Conservation (phyloP, 1,140 invertebrate genomes). For the Brachionus sp. region DNA sequence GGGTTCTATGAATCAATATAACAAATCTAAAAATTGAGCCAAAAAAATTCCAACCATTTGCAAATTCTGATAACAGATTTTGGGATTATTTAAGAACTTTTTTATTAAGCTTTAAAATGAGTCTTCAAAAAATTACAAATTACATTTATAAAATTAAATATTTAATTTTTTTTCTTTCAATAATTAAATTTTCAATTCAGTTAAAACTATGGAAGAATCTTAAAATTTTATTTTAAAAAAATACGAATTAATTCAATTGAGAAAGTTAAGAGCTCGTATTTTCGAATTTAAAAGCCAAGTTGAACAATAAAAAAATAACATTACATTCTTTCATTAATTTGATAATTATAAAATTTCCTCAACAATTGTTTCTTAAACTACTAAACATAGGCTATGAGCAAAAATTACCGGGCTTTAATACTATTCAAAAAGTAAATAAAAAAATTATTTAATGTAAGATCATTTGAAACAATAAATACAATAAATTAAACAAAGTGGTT, state of each 20-base stretch:
- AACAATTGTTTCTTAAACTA: neutral
- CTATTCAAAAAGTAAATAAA: neutral
- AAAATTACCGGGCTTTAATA: neutral
- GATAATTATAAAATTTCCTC: neutral
- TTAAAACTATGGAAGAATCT: neutral
- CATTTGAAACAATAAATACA: constrained; percentile 4
- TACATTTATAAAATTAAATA: too few relatives aligned
- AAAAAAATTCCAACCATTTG: too few relatives aligned
- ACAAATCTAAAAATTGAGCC: too few relatives aligned
- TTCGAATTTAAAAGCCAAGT: neutral
- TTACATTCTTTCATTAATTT: neutral
- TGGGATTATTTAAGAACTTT: too few relatives aligned
- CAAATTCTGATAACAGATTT: too few relatives aligned
- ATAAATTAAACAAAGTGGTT: neutral
- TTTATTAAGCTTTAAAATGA: too few relatives aligned
- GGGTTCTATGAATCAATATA: too few relatives aligned
- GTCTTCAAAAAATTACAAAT: too few relatives aligned
- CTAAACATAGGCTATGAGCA: neutral
- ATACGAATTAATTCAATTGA: neutral
- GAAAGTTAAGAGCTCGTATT: neutral
- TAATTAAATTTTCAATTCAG: too few relatives aligned
- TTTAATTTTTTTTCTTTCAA: too few relatives aligned
- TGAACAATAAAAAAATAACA: neutral
- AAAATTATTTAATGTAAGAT: neutral
- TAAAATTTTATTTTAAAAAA: neutral